A percentile compares a stretch with the other conserved stretches of the same genome.
Conservation (phyloP, 2,888 invertebrate species). For the Nycteola revayana region DNA sequence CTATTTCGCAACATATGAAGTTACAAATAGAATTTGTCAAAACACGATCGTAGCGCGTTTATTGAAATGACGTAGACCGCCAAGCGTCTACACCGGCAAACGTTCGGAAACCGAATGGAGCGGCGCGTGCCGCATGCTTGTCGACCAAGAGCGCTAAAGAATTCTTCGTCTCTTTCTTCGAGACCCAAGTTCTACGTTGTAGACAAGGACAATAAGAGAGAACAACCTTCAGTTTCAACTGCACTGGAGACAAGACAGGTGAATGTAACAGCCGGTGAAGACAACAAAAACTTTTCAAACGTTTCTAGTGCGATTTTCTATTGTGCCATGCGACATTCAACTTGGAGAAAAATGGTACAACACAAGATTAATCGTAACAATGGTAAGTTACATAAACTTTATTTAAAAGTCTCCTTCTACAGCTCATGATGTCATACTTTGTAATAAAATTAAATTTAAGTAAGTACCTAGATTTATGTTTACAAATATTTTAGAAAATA, state of each 20-base stretch:
- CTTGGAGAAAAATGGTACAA: constrained; percentile 37
- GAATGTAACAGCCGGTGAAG: constrained; percentile 66
- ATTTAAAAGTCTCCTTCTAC: too few relatives aligned
- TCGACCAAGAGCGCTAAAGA: constrained; percentile 45
- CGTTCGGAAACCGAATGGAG: constrained; percentile 75
- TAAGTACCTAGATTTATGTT: too few relatives aligned
- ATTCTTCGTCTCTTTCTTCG: constrained; percentile 66
- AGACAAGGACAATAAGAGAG: constrained; percentile 62
- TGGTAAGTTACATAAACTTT: constrained; percentile 17
- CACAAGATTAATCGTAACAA: constrained; percentile 30
- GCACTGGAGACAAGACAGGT: constrained; percentile 64
- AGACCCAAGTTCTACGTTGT: constrained; percentile 31
- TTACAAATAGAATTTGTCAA: constrained; percentile 52
- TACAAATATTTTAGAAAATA: too few relatives aligned
- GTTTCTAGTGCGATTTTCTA: constrained; percentile 65
- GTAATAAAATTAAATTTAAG: too few relatives aligned
- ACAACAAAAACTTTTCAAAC: constrained; percentile 70
- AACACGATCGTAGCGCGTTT: constrained; percentile 64
- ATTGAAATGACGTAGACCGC: constrained; percentile 39
- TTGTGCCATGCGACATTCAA: constrained; percentile 44
- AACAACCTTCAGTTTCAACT: constrained; percentile 45
- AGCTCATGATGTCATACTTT: too few relatives aligned
- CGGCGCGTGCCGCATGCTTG: constrained; percentile 76
- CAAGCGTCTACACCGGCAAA: constrained; percentile 54
- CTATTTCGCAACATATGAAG: constrained; percentile 25